Evolutionary conservation across 2,797 vertebrate species (phyloP).

Genomic region (Numenius phaeopus): DNA sequence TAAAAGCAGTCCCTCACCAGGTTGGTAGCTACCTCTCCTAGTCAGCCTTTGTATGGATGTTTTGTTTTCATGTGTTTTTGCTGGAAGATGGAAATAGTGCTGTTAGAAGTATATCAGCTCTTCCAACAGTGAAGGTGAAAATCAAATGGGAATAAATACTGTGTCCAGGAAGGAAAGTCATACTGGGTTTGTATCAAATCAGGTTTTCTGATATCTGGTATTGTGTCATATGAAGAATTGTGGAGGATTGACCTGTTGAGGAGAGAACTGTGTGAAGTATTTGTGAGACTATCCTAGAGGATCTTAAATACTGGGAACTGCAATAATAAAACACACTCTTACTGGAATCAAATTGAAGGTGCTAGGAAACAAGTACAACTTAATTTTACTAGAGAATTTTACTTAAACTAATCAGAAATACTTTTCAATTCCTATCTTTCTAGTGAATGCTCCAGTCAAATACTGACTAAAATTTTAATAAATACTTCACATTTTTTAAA

Average conservation of each 20-base stretch:
- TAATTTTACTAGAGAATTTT: background rate
- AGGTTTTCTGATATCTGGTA: background rate
- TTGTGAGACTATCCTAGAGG: background rate
- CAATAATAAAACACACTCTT: background rate
- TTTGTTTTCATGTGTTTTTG: background rate
- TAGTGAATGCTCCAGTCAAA: background rate
- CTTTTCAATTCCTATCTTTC: background rate
- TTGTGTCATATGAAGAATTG: background rate
- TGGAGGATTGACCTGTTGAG: background rate
- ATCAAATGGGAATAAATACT: background rate
- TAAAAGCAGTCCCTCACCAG: background rate
- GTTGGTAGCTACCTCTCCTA: background rate
- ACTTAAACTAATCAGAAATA: background rate
- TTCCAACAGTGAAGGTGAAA: background rate
- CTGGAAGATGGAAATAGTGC: background rate
- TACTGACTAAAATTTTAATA: background rate
- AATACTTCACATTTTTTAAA: background rate
- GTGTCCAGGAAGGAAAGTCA: background rate
- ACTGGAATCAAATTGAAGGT: background rate
- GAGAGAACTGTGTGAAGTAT: background rate
- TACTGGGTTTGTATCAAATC: background rate
- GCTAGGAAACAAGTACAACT: background rate
- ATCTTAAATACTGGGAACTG: background rate
- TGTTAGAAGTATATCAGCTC: accelerated
- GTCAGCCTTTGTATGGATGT: background rate